Conservation (phyloP, 2,113 vertebrate species). For the Heterochromis multidens region DNA sequence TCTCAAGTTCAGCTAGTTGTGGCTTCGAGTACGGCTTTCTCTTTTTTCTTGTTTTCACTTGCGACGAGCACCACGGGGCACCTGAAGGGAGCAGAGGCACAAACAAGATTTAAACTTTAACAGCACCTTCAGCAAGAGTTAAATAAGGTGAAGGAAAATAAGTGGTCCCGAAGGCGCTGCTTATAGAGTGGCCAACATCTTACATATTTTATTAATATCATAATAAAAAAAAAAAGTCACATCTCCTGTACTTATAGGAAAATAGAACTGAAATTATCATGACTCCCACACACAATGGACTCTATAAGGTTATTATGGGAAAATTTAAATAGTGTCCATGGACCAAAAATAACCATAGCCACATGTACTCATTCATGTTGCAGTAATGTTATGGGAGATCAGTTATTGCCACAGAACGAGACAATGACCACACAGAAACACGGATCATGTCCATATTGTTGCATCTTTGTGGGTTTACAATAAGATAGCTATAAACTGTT, state of each 20-base stretch:
- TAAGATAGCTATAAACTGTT: background rate
- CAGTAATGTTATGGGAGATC: background rate
- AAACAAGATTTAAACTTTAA: constrained; percentile 22
- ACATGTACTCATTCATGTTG: background rate
- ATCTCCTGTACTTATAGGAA: background rate
- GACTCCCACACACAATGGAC: background rate
- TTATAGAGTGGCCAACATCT: background rate
- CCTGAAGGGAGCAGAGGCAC: constrained; percentile 69
- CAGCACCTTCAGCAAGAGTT: background rate
- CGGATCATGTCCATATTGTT: background rate
- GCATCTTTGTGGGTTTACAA: background rate
- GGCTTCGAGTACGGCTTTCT: constrained; percentile 92
- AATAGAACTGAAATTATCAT: background rate
- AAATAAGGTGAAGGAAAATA: background rate
- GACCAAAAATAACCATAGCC: background rate
- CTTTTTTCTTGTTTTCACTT: constrained; percentile 87
- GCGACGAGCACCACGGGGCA: constrained; percentile 86
- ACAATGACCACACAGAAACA: background rate
- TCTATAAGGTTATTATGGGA: background rate
- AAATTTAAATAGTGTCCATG: background rate
- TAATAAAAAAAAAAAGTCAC: background rate
- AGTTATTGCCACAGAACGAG: background rate
- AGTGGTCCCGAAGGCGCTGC: background rate
- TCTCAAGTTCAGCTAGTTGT: constrained; percentile 92
- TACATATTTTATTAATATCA: background rate